Base-by-base conservation (phyloP, 1,140 invertebrate species). In the Belonocnema kinseyi region DNA sequence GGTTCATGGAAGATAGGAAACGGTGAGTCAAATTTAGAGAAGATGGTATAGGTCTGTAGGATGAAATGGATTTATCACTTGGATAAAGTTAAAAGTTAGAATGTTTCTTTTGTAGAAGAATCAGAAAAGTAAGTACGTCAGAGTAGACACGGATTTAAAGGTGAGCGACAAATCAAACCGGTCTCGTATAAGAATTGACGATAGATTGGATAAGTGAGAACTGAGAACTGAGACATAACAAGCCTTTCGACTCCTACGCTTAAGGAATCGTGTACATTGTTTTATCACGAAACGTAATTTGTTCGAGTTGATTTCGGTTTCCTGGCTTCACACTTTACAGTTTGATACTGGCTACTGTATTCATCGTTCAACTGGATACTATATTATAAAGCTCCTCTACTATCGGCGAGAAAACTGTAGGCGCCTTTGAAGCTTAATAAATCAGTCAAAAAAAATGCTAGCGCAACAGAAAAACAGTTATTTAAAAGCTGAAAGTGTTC, bases 71-170 rank as follows among this genome's bases (percentile, higher is more conserved):
- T 10, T 56, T 61, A 26, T 61, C 21, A 26, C 58, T 33, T 61
- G 21, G 21, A 61, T 21, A 40, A 26, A 61, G 3, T 5, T 33
- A 33, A 61, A 26, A 61, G 3, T 14, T 33, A 33, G 10, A 61
- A 21, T 8, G 19, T 26, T 61, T 61, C 58, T 61, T 61, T 61
- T 61, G 58, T 40, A 56, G 17, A 8, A 46, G 40, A 46, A 61
- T 61, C 58, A 61, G 58, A 61, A 61, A 61, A 61, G 21, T 61
- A 61, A 61, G 56, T 58, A 26, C 56, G 56, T 58, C 56, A 58
- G 58, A 61, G 19, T 14, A 61, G 58, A 61, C 56, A 13, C 21
- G 26, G 26, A 61, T 61, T 33, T 61, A 61, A 33, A 61, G 26
- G 11, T 61, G 58, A 40, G 58, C 11, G 21, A 40, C 19, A 12